Base-by-base conservation (phyloP, 2,113 vertebrate genomes). In the Lucifuga dentata region DNA sequence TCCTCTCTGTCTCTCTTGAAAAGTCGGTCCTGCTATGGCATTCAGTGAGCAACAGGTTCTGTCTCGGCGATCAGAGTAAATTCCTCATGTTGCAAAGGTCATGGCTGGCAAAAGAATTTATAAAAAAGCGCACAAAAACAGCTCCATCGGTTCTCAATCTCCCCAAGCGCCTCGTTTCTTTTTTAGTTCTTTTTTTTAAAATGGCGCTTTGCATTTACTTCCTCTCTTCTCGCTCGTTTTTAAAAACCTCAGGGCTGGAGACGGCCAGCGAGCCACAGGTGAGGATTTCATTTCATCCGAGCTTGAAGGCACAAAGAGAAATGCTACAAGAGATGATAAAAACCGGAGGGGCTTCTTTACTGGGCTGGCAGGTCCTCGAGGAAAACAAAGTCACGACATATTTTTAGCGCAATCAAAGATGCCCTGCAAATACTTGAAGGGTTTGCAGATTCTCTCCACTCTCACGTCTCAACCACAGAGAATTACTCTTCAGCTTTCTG, bases 11-110 rank as follows among this genome's bases (percentile, higher is more conserved):
- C 35, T 17, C 38, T 67, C 52, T 44, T 65, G 59, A 64, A 29
- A 29, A 29, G 26, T 55, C 63, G 19, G 53, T 56, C 75, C 77
- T 41, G 59, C 39, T 44, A 53, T 49, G 71, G 61, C 32, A 7
- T 33, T 68, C 60, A 73, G 62, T 71, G 73, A 78, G 78, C 62
- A 75, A 76, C 85, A 23, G 68, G 36, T 15, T 45, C 53, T 76
- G 66, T 87, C 80, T 64, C 59, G 46, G 43, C 10, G 21, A 71
- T 70, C 35, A 71, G 72, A 86, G 79, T 83, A 90, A 87, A 87
- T 73, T 69, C 74, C 74, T 77, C 67, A 45, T 72, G 51, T 68
- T 81, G 60, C 72, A 78, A 89, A 80, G 80, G 84, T 86, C 78
- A 70, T 23, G 23, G 65, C 70, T 76, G 62, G 70, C 78, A 61